phyloP scores from a whole-genome alignment of 2,888 invertebrate species.

The Xestia ashworthii region DNA sequence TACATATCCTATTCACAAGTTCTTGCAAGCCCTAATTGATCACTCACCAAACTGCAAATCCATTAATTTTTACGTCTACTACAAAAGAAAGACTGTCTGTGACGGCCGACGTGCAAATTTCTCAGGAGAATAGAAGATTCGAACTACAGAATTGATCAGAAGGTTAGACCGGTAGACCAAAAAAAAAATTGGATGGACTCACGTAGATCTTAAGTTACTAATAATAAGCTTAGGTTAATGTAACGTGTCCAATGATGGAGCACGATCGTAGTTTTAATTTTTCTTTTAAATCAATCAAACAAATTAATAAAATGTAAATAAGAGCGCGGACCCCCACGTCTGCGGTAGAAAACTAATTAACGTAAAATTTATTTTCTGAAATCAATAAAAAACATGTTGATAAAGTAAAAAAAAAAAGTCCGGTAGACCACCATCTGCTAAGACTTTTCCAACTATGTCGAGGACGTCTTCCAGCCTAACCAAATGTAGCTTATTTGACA shows the following conservation, averaged over 20 bases:
- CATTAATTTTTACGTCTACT: conserved; percentile 22
- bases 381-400: no score
- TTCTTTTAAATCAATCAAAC: no score
- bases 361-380: no score
- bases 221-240: no score
- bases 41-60: conserved; percentile 6
- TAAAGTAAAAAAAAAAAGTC: no score
- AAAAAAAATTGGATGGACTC: no score
- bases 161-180: background rate
- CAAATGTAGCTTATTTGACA: background rate
- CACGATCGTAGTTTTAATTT: no score
- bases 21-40: conserved; percentile 19
- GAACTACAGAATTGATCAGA: background rate
- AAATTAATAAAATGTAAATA: no score
- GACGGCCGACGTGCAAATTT: conserved; percentile 17
- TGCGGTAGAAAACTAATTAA: no score
- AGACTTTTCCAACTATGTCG: background rate
- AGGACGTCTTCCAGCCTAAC: background rate
- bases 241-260: no score
- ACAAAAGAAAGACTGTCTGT: conserved; percentile 2
- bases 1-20: background rate
- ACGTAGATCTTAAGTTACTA: no score
- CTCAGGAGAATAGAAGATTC: conserved; percentile 27
- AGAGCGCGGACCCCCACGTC: no score
- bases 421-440: background rate